Conservation (phyloP, 2,797 vertebrate genomes). For the Morelia viridis region DNA sequence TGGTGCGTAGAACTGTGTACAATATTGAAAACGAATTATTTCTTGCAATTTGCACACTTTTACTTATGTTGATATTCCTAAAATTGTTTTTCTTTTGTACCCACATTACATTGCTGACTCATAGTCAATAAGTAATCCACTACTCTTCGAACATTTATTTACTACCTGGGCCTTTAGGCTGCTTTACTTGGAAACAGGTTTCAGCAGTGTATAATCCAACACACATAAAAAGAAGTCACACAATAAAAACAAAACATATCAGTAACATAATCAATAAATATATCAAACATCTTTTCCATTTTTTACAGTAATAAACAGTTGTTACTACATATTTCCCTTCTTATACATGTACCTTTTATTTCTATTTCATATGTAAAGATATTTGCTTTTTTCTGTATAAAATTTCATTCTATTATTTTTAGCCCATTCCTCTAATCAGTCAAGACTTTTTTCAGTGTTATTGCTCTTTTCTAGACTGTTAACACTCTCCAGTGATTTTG, state of each 20-base stretch:
- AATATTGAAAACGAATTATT: background rate
- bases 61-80: background rate
- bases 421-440: background rate
- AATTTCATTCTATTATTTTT: background rate
- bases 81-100: background rate
- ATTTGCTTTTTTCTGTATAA: background rate
- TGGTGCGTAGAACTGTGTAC: background rate
- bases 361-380: background rate
- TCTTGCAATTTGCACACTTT: background rate
- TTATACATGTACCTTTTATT: background rate
- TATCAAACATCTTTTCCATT: background rate
- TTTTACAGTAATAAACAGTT: background rate
- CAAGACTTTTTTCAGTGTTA: background rate
- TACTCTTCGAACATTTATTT: background rate
- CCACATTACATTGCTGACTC: background rate
- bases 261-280: too few species aligned
- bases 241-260: background rate
- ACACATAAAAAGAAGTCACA: background rate
- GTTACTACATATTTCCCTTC: background rate
- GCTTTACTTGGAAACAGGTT: background rate
- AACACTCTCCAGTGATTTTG: background rate
- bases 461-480: background rate
- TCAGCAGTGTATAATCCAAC: background rate
- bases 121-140: background rate
- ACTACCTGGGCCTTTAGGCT: background rate